Evolutionary conservation across 2,113 vertebrate species (phyloP).

Genomic region (Chaenocephalus aceratus): DNA sequence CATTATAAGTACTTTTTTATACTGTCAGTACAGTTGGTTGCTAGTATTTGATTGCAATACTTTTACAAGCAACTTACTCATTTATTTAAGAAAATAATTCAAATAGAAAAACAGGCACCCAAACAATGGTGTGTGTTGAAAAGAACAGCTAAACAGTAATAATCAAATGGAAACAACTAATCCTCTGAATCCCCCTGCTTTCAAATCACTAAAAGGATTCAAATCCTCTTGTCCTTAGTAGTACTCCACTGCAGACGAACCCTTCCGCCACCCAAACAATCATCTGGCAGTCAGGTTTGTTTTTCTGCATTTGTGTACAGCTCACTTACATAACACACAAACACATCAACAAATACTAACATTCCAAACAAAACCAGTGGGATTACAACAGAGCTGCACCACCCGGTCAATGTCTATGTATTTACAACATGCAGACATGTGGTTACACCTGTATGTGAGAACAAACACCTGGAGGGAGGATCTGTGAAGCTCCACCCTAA

Average conservation of each 20-base stretch:
- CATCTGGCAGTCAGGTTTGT: neutral
- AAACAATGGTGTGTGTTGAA: neutral
- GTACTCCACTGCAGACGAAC: slow-evolving; percentile 9
- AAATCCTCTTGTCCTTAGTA: slow-evolving; percentile 35
- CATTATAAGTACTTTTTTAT: neutral
- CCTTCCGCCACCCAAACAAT: slow-evolving; percentile 37
- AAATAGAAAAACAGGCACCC: neutral
- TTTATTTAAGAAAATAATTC: neutral
- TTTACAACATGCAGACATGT: neutral
- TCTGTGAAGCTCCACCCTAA: no score
- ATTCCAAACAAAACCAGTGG: slow-evolving; percentile 1
- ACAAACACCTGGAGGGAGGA: slow-evolving; percentile 48
- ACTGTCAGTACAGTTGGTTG: neutral
- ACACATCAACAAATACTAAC: neutral
- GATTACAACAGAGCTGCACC: slow-evolving; percentile 1
- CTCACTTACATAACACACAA: slow-evolving; percentile 16
- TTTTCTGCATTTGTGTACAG: slow-evolving; percentile 6
- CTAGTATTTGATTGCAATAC: no score
- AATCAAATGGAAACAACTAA: slow-evolving; percentile 34
- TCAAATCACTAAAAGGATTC: slow-evolving; percentile 35
- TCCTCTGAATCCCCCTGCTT: slow-evolving; percentile 31
- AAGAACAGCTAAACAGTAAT: slow-evolving; percentile 4
- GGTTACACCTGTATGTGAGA: slow-evolving; percentile 38
- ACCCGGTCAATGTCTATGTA: neutral
- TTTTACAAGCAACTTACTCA: no score